phyloP scores from a whole-genome alignment of 92 coral and sea anemone species.

The Epizoanthus fatuus region DNA sequence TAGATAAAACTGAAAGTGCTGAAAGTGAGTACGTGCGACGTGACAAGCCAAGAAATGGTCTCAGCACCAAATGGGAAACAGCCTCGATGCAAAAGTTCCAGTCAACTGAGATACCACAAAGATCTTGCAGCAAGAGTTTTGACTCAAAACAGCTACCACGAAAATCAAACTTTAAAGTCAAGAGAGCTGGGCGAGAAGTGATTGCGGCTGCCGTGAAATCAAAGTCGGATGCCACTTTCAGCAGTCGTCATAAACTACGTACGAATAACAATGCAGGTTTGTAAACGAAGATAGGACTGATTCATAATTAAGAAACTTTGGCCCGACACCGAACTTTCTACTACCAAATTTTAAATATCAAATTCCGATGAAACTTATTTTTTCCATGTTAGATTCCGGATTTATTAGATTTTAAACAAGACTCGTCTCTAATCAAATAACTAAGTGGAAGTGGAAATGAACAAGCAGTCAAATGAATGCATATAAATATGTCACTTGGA shows the following conservation, averaged over 20 bases:
- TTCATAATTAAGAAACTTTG: too few relatives aligned
- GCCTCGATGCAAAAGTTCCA: not conserved
- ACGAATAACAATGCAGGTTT: too few relatives aligned
- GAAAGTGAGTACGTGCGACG: not conserved
- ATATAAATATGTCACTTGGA: too few relatives aligned
- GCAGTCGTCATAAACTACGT: not conserved
- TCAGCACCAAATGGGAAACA: not conserved
- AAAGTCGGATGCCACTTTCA: not conserved
- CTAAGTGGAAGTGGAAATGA: too few relatives aligned
- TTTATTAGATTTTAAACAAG: too few relatives aligned
- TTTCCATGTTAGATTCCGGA: too few relatives aligned
- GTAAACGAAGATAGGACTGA: too few relatives aligned
- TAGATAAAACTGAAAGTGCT: not conserved
- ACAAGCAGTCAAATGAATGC: too few relatives aligned
- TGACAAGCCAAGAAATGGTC: not conserved
- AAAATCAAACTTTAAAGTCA: not conserved
- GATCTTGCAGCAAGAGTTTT: not conserved
- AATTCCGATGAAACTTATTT: too few relatives aligned
- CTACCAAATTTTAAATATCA: too few relatives aligned
- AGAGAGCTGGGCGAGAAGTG: not conserved
- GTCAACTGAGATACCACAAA: not conserved
- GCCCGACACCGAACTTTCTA: too few relatives aligned
- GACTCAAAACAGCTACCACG: not conserved
- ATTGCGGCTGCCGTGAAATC: not conserved
- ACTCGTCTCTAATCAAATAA: too few relatives aligned